Percentiles rank a stretch among this genome's conserved stretches.
Evolutionary conservation across 2,797 vertebrate species (phyloP).

Genomic region (Saguinus oedipus): DNA sequence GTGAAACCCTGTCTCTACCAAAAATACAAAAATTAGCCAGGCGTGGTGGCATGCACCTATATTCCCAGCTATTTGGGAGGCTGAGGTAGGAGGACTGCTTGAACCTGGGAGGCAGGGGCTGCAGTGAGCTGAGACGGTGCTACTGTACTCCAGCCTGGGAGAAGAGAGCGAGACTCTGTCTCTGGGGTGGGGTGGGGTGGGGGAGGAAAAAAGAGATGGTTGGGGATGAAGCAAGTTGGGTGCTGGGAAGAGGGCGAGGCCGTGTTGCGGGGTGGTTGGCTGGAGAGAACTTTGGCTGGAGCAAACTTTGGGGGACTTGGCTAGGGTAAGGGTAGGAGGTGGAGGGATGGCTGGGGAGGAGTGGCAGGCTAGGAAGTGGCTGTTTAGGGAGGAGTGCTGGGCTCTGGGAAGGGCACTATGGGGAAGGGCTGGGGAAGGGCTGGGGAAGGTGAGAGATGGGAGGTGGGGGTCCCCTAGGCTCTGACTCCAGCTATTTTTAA

Average conservation of each 20-base stretch:
- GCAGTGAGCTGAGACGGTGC: rapidly evolving
- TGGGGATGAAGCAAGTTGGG: neutral
- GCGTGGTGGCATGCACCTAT: rapidly evolving
- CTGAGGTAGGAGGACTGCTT: neutral
- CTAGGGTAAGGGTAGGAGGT: neutral
- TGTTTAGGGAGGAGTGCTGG: neutral
- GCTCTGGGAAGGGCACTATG: conserved; percentile 19
- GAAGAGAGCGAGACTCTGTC: neutral
- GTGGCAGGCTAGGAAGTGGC: neutral
- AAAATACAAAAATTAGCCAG: neutral
- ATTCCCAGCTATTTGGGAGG: neutral
- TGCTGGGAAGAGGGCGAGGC: neutral
- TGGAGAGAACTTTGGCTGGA: neutral
- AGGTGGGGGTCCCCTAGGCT: conserved; percentile 73
- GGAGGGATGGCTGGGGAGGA: neutral
- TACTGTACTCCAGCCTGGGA: neutral
- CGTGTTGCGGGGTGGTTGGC: neutral
- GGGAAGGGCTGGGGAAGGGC: conserved; percentile 48
- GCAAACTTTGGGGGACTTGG: rapidly evolving
- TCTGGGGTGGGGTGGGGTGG: neutral
- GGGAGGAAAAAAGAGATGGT: no score
- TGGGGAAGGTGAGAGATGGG: conserved; percentile 61
- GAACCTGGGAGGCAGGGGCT: neutral
- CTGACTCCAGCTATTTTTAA: conserved; percentile 78
- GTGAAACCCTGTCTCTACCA: neutral